phyloP scores from a whole-genome alignment of 2,797 vertebrate genomes.

The Danio tinwini region DNA sequence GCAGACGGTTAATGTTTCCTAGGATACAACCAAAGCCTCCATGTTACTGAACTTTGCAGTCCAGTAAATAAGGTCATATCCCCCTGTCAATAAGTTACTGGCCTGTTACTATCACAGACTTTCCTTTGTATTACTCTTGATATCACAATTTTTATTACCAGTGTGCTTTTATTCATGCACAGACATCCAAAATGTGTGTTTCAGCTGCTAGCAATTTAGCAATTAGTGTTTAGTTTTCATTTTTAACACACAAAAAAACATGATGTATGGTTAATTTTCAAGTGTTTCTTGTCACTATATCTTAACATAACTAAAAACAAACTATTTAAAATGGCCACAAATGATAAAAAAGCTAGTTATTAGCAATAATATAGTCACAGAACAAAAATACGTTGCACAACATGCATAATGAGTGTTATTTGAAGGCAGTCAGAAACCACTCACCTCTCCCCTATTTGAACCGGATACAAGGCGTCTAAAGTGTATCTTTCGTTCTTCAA shows the following conservation, averaged over 20 bases:
- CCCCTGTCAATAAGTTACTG: slow-evolving; percentile 64
- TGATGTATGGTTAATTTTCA: background rate
- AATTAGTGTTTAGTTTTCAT: background rate
- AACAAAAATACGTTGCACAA: background rate
- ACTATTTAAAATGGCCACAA: background rate
- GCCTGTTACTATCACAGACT: slow-evolving; percentile 2
- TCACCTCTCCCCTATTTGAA: slow-evolving; percentile 70
- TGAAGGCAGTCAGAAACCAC: slow-evolving; percentile 45
- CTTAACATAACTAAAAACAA: background rate
- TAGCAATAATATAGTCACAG: background rate
- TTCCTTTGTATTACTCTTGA: background rate
- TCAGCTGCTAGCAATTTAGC: too few relatives aligned
- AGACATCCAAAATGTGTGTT: background rate
- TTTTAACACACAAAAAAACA: background rate
- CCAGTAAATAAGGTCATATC: slow-evolving; percentile 71
- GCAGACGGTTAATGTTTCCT: slow-evolving; percentile 68
- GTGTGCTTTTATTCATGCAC: background rate
- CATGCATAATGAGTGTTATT: background rate
- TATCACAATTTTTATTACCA: background rate
- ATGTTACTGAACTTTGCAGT: slow-evolving; percentile 70
- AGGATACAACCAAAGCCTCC: slow-evolving; percentile 69
- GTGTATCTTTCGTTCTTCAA: slow-evolving; percentile 60
- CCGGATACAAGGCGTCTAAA: slow-evolving; percentile 61
- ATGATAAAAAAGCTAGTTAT: background rate
- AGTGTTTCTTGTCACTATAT: too few relatives aligned